Evolutionary conservation across 2,888 invertebrate species (phyloP).

Genomic region (Andrena dorsata): DNA sequence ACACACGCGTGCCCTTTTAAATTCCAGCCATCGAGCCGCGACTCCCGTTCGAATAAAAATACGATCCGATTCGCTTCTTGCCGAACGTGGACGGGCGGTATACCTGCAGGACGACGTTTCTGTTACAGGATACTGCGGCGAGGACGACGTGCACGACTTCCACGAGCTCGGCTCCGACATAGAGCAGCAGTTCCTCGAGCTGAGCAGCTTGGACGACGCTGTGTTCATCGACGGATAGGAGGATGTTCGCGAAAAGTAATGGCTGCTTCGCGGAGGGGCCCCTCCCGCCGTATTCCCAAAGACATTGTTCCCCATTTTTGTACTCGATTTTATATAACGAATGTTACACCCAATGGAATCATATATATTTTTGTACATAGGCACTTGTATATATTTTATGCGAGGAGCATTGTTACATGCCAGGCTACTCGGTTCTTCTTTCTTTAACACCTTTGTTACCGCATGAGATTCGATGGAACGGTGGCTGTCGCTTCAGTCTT

Average conservation of each 20-base stretch:
- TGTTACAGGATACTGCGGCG: slow-evolving; percentile 78
- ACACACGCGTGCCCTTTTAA: slow-evolving; percentile 79
- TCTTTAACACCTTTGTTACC: slow-evolving; percentile 4
- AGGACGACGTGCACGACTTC: slow-evolving; percentile 79
- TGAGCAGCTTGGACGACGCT: slow-evolving; percentile 81
- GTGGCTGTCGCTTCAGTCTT: neutral
- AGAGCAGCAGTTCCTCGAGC: slow-evolving; percentile 83
- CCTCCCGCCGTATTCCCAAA: slow-evolving; percentile 50
- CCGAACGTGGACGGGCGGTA: neutral
- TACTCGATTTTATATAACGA: slow-evolving; percentile 55
- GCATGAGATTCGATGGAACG: neutral
- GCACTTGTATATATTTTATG: slow-evolving; percentile 68
- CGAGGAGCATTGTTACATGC: neutral
- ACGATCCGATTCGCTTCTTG: neutral
- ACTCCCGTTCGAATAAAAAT: slow-evolving; percentile 42
- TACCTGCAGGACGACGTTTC: neutral
- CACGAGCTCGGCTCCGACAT: slow-evolving; percentile 83
- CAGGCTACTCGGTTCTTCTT: neutral
- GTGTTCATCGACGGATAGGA: slow-evolving; percentile 80
- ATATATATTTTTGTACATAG: slow-evolving; percentile 80
- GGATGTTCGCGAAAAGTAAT: neutral
- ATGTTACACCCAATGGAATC: slow-evolving; percentile 49
- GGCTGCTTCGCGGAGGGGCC: neutral
- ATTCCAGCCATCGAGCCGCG: slow-evolving; percentile 52
- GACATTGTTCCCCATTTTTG: slow-evolving; percentile 56